Evolutionary conservation across 2,888 invertebrate species (phyloP).

Genomic region (Digitonthophagus gazella): DNA sequence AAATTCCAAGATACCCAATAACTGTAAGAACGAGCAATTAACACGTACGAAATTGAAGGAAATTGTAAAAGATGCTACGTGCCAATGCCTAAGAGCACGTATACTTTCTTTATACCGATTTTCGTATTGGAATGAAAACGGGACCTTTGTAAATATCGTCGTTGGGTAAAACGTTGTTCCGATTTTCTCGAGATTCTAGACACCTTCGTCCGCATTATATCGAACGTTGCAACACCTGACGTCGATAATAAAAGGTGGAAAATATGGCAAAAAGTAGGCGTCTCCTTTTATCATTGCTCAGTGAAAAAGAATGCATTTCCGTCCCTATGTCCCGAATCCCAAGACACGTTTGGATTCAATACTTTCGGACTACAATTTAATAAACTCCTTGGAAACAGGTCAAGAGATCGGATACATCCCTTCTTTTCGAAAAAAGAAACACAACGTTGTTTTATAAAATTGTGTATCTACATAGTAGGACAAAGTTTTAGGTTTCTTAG

Average conservation of each 20-base stretch:
- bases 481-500: background rate
- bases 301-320: background rate
- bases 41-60: background rate
- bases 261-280: background rate
- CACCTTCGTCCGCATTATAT: background rate
- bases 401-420: background rate
- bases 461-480: background rate
- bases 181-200: background rate
- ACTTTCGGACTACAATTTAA: background rate
- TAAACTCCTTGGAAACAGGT: background rate
- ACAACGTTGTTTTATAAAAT: too few species aligned
- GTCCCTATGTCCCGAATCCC: background rate
- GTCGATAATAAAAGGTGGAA: background rate
- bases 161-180: background rate
- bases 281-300: background rate
- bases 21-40: background rate
- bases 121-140: background rate
- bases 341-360: background rate
- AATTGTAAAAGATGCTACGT: background rate
- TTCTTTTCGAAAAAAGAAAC: background rate
- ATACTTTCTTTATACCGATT: background rate
- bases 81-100: background rate
- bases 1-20: background rate
- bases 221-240: background rate
- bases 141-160: background rate